These are phyloP conservation scores for Allygus modestus DNA, from an alignment of 2,888 invertebrate genomes.

Conservation along the genomic window DNA sequence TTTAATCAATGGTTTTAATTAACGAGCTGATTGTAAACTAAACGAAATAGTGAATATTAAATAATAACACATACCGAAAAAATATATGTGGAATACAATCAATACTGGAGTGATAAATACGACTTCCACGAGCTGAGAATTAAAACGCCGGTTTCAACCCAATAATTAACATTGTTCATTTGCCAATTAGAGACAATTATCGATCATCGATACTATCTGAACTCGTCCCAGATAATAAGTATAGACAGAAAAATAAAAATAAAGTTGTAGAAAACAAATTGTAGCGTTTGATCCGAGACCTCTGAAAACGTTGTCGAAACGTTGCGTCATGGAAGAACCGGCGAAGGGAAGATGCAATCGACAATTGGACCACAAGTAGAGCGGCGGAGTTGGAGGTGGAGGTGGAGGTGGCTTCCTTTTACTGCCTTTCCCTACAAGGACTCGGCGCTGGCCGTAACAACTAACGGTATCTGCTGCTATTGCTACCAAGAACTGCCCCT, in stretches of 20 bases:
- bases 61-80: no score
- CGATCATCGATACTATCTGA: not conserved
- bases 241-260: not conserved
- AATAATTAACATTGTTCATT: not conserved
- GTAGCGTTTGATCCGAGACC: not conserved
- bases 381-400: not conserved
- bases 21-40: no score
- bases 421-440: slow-evolving; percentile 17
- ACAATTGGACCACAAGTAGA: not conserved
- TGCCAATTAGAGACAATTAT: not conserved
- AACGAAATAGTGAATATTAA: no score
- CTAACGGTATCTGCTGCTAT: not conserved
- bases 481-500: not conserved
- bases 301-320: not conserved
- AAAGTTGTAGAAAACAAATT: not conserved
- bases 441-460: not conserved
- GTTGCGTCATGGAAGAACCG: not conserved
- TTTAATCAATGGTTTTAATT: no score
- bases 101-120: no score
- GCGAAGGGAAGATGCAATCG: not conserved
- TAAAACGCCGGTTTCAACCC: not conserved
- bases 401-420: not conserved
- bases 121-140: no score
- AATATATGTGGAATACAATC: no score
- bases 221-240: not conserved